Conservation (phyloP, 2,888 invertebrate species). For the Diloba caeruleocephala region DNA sequence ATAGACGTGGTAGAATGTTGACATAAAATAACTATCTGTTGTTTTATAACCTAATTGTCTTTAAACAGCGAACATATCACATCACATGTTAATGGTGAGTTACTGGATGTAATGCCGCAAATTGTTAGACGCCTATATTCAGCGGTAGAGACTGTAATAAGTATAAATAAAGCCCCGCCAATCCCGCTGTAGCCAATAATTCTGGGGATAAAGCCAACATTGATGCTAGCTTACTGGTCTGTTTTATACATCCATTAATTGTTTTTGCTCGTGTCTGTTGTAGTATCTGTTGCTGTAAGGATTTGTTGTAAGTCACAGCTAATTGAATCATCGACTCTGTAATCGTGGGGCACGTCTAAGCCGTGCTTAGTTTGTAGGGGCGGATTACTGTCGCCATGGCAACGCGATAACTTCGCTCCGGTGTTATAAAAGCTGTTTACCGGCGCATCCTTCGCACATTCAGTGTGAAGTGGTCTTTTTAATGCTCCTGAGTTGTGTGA, state of each 20-base stretch:
- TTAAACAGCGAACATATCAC: not conserved
- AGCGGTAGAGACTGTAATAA: no score
- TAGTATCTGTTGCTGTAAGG: conserved; percentile 14
- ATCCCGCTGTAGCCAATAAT: no score
- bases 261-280: not conserved
- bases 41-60: not conserved
- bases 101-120: no score
- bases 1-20: no score
- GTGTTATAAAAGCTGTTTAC: conserved; percentile 47
- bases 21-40: not conserved
- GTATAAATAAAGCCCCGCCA: no score
- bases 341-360: conserved; percentile 45
- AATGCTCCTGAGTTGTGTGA: conserved; percentile 7
- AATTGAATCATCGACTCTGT: conserved; percentile 45
- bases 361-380: conserved; percentile 41
- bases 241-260: no score
- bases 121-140: no score
- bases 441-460: conserved; percentile 33
- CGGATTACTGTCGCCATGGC: conserved; percentile 56
- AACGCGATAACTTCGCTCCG: conserved; percentile 53
- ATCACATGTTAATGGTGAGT: no score
- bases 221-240: no score
- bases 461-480: conserved; percentile 39
- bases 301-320: conserved; percentile 30
- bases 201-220: no score